A percentile compares a stretch with the other conserved stretches of the same genome.
These are phyloP conservation scores for Lytechinus variegatus DNA, from an alignment of 35 echinoderm and acorn worm genomes.

Conservation along the genomic window DNA sequence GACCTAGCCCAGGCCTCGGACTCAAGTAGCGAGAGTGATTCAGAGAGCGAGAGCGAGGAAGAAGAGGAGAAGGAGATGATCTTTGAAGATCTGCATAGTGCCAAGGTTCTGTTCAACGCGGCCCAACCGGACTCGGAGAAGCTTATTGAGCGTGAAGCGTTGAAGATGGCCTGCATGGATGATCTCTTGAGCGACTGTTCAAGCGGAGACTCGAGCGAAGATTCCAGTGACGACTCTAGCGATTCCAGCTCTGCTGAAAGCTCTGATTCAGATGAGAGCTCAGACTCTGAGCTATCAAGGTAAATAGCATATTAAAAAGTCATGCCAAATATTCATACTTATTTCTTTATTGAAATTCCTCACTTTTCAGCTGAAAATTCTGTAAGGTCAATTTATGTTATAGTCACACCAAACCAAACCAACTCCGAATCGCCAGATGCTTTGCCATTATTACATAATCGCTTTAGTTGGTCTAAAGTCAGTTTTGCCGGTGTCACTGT, in stretches of 20 bases:
- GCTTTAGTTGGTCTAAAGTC: no score
- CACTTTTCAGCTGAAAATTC: no score
- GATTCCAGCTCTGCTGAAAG: conserved; percentile 31
- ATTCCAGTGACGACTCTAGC: not conserved
- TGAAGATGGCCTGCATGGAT: conserved; percentile 35
- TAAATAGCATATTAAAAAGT: not conserved
- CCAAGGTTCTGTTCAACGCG: conserved; percentile 30
- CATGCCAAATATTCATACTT: no score
- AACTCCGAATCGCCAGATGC: no score
- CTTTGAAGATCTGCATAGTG: not conserved
- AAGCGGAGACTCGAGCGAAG: conserved; percentile 22
- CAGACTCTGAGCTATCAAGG: conserved; percentile 31
- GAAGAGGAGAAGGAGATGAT: conserved; percentile 26
- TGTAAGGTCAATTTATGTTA: no score
- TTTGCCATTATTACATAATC: no score
- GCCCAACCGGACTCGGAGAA: conserved; percentile 44
- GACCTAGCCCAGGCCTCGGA: not conserved
- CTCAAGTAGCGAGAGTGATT: not conserved
- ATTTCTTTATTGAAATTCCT: no score
- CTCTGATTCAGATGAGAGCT: conserved; percentile 39
- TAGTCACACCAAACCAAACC: no score
- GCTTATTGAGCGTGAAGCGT: not conserved
- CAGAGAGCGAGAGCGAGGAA: not conserved
- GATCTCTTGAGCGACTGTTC: conserved; percentile 42
- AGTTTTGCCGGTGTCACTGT: no score